A percentile compares a stretch with the other conserved stretches of the same genome.
phyloP scores from a whole-genome alignment of 2,797 vertebrate genomes.

The Leontopithecus rosalia region DNA sequence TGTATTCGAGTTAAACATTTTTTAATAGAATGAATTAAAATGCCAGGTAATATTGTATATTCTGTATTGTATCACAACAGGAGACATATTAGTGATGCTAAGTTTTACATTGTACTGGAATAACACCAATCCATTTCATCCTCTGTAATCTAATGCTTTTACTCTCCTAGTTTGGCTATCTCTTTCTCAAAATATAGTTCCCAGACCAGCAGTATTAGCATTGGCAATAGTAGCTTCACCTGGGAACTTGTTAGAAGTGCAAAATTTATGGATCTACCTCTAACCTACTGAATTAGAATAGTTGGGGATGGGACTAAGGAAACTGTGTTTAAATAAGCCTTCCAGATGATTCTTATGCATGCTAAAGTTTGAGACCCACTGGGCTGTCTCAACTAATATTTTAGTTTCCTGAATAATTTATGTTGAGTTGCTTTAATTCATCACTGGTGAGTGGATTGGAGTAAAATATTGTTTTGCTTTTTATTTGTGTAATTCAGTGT shows the following conservation, averaged over 20 bases:
- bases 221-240: not conserved
- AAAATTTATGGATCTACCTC: not conserved
- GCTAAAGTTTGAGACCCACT: not conserved
- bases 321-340: not conserved
- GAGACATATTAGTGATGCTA: not conserved
- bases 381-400: not conserved
- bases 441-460: not conserved
- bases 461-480: not conserved
- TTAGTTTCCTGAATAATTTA: slow-evolving; percentile 25
- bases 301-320: not conserved
- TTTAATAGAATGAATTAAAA: not conserved
- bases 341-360: not conserved
- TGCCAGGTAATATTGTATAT: not conserved
- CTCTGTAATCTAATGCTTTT: not conserved
- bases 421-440: not conserved
- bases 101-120: not conserved
- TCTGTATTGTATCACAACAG: not conserved
- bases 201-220: not conserved
- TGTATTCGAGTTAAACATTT: not conserved
- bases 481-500: not conserved
- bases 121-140: too few relatives aligned
- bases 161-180: not conserved
- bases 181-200: not conserved
- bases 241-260: not conserved
- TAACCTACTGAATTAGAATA: not conserved